Base-by-base conservation (phyloP, 2,113 vertebrate species). In the Oenanthe oenanthe region DNA sequence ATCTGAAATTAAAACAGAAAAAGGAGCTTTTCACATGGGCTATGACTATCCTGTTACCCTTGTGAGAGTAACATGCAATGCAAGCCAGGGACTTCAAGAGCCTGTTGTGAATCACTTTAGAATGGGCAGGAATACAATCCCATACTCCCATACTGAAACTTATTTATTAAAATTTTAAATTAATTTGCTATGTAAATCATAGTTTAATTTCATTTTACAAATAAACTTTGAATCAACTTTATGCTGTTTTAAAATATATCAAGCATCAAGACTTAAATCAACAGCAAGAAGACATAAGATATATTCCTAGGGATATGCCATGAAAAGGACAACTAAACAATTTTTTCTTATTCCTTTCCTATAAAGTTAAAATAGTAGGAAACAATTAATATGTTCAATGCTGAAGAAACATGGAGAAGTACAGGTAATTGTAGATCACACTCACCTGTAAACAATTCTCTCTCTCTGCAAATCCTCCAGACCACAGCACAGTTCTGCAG, bases 391-490 rank as follows among this genome's bases (percentile, higher is more conserved):
- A 79, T 4, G 26, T 40, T 85, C 21, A 79, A 26, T 48, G 13
- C 36, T 17, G 14, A 71, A 70, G 13, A 65, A 43, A 56, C 0
- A 1, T 21, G 17, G 34, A 80, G 62, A 80, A 32, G 54, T 15
- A 42, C 0, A 1, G 65, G 57, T 47, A 58, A 36, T 8, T 32
- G n/a, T 12, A 50, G 14, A 26, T 50, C 25, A 72, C 14, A 36
- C 96, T 88, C 53, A 99, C 99, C 99, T 99, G 98, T 99, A 99
- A 88, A 98, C 98, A 89, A 99, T 99, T 96, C 99, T 98, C 94
- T 99, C 98, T 54, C 96, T 97, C 96, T 99, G 99, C 68, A 99
- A 98, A 91, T 99, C 99, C 93, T 99, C 98, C 90, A 99, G 94
- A 91, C 99, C 99, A 63, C 98, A 99, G 97, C 98, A 99, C 93